Evolutionary conservation across 1,140 invertebrate species (phyloP), one percentile per base, ranked within the genome.

Genomic region (Panagrolaimus sp.): DNA sequence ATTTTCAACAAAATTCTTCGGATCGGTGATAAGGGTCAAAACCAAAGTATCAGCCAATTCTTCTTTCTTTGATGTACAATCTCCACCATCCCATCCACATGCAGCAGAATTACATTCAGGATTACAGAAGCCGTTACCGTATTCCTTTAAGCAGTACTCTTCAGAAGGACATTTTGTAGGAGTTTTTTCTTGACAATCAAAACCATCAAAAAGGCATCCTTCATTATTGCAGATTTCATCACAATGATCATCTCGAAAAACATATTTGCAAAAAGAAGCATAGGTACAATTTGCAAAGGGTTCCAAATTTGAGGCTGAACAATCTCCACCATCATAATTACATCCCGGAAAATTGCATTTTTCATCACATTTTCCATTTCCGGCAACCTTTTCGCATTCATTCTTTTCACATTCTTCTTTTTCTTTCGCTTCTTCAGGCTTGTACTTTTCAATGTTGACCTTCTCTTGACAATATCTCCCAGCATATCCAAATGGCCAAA

Each of bases 261-360:
- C 89, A 73, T 91, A 88, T 90, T 91, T 93, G 81, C 94, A 97
- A 70, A 90, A 89, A 17, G 91, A 90, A 0, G 89, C 87, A 0
- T 91, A 90, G 0, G 90, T 91, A 81, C 94, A 98, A 75, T 94
- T 93, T 1, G 88, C 88, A 91, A 93, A 98, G 0, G 93, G 93
- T 86, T 94, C 91, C 15, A 63, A n/a, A 52, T 93, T 88, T 43
- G 91, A 91, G 6, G 94, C 83, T 0, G 93, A 93, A 80, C 95
- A 98, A 81, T 98, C 95, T 68, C 91, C 92, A 0, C 92, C 93
- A 81, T 98, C 94, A 78, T 94, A 97, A 72, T 93, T 89, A 82
- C 95, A 98, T 0, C 91, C 92, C 73, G 89, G 90, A 0, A 88
- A 90, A 78, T 97, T 96, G 81, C 95, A 98, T 43, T 78, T 73